phyloP scores from a whole-genome alignment of 1,140 invertebrate genomes.

The Temnothorax curvispinosus region DNA sequence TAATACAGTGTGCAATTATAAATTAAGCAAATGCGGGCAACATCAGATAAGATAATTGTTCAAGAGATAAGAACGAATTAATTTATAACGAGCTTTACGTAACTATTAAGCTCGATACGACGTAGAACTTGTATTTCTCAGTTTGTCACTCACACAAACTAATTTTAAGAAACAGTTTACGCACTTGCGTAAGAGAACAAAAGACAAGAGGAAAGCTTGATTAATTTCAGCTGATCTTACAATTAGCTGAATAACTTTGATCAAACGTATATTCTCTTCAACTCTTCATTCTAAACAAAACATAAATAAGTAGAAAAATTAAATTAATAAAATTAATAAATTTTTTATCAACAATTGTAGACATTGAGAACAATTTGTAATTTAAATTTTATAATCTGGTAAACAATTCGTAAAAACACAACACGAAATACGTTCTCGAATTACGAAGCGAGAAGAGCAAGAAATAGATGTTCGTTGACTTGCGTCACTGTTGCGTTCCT shows the following conservation, averaged over 20 bases:
- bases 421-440: conserved; percentile 27
- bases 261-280: background rate
- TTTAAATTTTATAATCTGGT: background rate
- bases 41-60: conserved; percentile 22
- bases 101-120: background rate
- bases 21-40: background rate
- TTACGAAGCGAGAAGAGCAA: conserved; percentile 34
- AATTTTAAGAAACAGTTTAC: background rate
- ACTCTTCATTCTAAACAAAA: background rate
- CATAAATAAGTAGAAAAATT: background rate
- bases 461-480: conserved; percentile 31
- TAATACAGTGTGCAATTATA: background rate
- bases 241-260: background rate
- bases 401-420: background rate
- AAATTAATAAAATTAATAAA: background rate
- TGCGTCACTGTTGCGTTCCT: conserved; percentile 42
- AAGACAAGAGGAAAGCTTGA: background rate
- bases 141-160: background rate
- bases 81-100: conserved; percentile 48
- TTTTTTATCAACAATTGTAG: background rate
- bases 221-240: background rate
- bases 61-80: conserved; percentile 57
- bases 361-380: background rate
- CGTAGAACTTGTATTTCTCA: background rate
- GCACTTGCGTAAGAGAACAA: background rate